Evolutionary conservation across 2,113 vertebrate species (phyloP), one percentile per base, ranked within the genome.

Genomic region (Crotalus viridis): DNA sequence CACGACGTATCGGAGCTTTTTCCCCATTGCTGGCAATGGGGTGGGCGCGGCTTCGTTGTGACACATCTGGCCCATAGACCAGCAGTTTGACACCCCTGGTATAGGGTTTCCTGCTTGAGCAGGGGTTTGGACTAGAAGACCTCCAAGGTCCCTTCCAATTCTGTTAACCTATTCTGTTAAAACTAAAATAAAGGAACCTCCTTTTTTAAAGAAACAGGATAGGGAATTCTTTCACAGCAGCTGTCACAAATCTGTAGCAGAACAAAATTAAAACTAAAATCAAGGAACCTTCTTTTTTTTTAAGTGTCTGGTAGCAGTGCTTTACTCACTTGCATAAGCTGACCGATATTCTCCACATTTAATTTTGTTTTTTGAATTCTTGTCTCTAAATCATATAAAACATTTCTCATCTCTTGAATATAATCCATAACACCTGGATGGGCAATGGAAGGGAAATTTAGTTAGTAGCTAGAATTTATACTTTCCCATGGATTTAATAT

Each of bases 361-460:
- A 97, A 43, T 94, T 98, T 98, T 0, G 96, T 89, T 85, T 55
- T 97, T 69, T 97, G 97, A 24, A 98, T 97, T 90, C 98, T 96
- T 94, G 56, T 96, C 88, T 98, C 96, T 88, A 98, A 90, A 85
- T 97, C 93, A 0, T 96, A 21, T 22, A 98, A 91, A 17, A 92
- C 46, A 0, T 95, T 95, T 26, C 97, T 95, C 95, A 96, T 96
- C 91, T 96, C 96, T 28, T 93, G 97, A 64, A 98, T 96, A 26
- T 98, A 98, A 0, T 97, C 96, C 91, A 95, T 95, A 90, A 98
- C 96, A 0, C 94, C 98, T 98, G 90, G 0, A 48, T 9, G 12
- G 46, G 33, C 26, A 33, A n/a, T 43, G 46, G 28, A 10, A 51
- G 43, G 33, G n/a, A 43, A 59, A 90, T 12, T 87, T 26, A 61